Evolutionary conservation across 2,888 invertebrate species (phyloP).

Genomic region (Frankliniella intonsa): DNA sequence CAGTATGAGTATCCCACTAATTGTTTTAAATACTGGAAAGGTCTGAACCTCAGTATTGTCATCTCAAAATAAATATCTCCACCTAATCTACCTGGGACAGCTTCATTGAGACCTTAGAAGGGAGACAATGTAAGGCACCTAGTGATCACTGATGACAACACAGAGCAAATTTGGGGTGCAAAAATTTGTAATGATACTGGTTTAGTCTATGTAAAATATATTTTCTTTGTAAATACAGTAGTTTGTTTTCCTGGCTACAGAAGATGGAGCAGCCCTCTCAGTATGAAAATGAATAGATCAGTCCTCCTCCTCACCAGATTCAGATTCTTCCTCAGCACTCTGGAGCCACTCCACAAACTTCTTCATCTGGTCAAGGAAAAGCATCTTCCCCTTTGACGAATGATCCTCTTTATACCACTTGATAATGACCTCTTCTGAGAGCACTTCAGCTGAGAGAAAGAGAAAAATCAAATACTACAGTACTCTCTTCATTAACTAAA

Average conservation of each 20-base stretch:
- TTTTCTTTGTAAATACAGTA: neutral
- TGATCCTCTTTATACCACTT: slow-evolving; percentile 95
- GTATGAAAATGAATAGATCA: slow-evolving; percentile 39
- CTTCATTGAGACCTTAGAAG: neutral
- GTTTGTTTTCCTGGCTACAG: neutral
- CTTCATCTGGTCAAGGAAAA: slow-evolving; percentile 97
- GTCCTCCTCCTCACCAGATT: slow-evolving; percentile 55
- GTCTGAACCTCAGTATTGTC: neutral
- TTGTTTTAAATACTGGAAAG: neutral
- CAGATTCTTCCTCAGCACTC: slow-evolving; percentile 83
- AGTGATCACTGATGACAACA: slow-evolving; percentile 8
- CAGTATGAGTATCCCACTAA: too few species aligned
- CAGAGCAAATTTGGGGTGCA: neutral
- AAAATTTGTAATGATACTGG: slow-evolving; percentile 1
- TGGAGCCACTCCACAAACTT: slow-evolving; percentile 96
- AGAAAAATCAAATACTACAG: neutral
- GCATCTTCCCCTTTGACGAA: slow-evolving; percentile 91
- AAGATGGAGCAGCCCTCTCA: neutral
- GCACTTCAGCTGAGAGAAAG: slow-evolving; percentile 67
- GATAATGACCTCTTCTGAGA: slow-evolving; percentile 91
- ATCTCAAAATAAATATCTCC: neutral
- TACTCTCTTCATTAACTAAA: neutral
- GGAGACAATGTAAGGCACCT: slow-evolving; percentile 10
- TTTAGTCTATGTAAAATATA: slow-evolving; percentile 1
- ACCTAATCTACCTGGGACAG: neutral